phyloP scores from a whole-genome alignment of 2,113 vertebrate species.

The Pyrgilauda ruficollis region DNA sequence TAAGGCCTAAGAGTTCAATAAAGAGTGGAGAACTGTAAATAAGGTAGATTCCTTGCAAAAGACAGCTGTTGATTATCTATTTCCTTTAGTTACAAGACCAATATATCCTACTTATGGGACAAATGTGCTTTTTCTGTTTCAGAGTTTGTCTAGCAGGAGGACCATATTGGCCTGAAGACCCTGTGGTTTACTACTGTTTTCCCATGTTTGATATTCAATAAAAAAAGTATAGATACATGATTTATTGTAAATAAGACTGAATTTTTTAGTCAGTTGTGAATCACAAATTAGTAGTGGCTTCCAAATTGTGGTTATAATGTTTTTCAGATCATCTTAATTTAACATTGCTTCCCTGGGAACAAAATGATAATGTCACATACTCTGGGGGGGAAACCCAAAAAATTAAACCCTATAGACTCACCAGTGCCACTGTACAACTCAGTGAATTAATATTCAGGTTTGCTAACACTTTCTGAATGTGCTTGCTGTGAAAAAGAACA shows the following conservation, averaged over 20 bases:
- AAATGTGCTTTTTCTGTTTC: background rate
- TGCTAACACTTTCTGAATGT: background rate
- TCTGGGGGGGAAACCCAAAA: accelerated
- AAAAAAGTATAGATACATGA: background rate
- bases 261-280: background rate
- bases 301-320: background rate
- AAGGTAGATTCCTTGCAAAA: background rate
- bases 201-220: background rate
- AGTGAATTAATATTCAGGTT: background rate
- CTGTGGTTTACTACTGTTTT: background rate
- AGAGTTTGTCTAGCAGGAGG: background rate
- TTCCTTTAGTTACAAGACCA: background rate
- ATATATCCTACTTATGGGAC: background rate
- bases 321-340: background rate
- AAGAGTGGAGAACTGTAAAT: background rate
- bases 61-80: background rate
- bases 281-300: background rate
- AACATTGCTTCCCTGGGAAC: background rate
- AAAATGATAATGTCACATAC: background rate
- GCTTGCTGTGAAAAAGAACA: background rate
- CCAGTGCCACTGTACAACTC: accelerated
- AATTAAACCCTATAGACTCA: background rate
- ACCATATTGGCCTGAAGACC: background rate
- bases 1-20: background rate
- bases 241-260: background rate